phyloP scores from a whole-genome alignment of 2,888 invertebrate genomes.

The Pachymerium ferrugineum region DNA sequence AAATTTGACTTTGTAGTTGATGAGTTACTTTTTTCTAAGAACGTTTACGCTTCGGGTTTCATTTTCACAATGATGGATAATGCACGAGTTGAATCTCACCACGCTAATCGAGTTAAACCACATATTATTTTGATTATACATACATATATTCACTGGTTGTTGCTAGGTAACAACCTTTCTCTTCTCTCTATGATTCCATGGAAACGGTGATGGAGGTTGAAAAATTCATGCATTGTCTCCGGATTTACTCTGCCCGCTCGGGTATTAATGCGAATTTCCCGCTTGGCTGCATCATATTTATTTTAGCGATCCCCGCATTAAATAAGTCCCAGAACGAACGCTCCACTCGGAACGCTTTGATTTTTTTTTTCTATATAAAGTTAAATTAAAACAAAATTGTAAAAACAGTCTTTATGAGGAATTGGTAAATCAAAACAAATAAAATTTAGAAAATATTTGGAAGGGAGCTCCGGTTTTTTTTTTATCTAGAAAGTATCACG shows the following conservation, averaged over 20 bases:
- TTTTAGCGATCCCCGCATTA: conserved; percentile 19
- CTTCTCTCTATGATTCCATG: conserved; percentile 2
- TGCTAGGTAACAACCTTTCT: conserved; percentile 2
- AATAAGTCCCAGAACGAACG: background rate
- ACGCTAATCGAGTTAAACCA: conserved; percentile 22
- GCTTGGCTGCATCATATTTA: conserved; percentile 20
- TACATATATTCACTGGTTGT: conserved; percentile 16
- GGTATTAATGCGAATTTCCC: conserved; percentile 25
- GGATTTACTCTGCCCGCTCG: conserved; percentile 18
- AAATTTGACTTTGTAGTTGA: too few relatives aligned
- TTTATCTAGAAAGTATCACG: too few relatives aligned
- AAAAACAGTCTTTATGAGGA: too few relatives aligned
- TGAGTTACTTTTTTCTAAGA: background rate
- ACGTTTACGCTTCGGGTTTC: background rate
- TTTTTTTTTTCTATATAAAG: background rate
- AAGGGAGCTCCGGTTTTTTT: too few relatives aligned
- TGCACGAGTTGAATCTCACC: conserved; percentile 22
- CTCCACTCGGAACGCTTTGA: background rate
- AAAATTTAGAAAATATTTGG: too few relatives aligned
- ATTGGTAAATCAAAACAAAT: too few relatives aligned
- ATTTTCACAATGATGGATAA: conserved; percentile 14
- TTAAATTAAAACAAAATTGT: too few relatives aligned
- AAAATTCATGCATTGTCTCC: conserved; percentile 24
- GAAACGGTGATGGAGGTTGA: conserved; percentile 18
- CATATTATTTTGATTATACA: conserved; percentile 16